A percentile compares a stretch with the other conserved stretches of the same genome.
phyloP scores from a whole-genome alignment of 2,888 invertebrate species.

The Perizoma affinitatum region DNA sequence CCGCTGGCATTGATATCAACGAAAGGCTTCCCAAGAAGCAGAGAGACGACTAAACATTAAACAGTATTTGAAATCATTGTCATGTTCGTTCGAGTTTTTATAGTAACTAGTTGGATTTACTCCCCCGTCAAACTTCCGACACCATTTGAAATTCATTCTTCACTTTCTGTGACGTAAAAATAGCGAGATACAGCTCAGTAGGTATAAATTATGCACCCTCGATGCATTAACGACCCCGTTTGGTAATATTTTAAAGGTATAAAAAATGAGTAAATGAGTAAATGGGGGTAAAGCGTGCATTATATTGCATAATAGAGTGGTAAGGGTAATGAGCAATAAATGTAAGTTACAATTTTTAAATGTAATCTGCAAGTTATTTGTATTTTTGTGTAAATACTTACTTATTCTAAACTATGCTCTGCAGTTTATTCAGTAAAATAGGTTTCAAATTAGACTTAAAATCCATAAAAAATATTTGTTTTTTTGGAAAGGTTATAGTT shows the following conservation, averaged over 20 bases:
- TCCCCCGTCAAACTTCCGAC: slow-evolving; percentile 80
- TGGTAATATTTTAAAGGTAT: slow-evolving; percentile 67
- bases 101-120: slow-evolving; percentile 64
- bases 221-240: slow-evolving; percentile 75
- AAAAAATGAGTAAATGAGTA: slow-evolving; percentile 38
- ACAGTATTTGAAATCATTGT: too few species aligned
- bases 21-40: too few species aligned
- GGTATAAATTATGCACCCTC: slow-evolving; percentile 81
- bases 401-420: neutral
- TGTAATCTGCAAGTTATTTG: slow-evolving; percentile 1
- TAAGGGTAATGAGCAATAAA: slow-evolving; percentile 40
- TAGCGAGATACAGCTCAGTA: slow-evolving; percentile 71
- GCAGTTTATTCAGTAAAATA: too few species aligned
- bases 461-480: too few species aligned
- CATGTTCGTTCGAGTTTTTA: slow-evolving; percentile 26
- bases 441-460: too few species aligned
- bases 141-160: slow-evolving; percentile 84
- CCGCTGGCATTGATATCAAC: too few species aligned
- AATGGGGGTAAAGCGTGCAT: slow-evolving; percentile 72
- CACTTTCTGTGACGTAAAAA: slow-evolving; percentile 81
- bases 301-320: slow-evolving; percentile 55
- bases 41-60: too few species aligned
- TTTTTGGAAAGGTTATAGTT: too few species aligned
- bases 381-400: neutral
- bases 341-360: slow-evolving; percentile 19